Base-by-base conservation (phyloP, 2,888 invertebrate species). In the Platynereis dumerilii region DNA sequence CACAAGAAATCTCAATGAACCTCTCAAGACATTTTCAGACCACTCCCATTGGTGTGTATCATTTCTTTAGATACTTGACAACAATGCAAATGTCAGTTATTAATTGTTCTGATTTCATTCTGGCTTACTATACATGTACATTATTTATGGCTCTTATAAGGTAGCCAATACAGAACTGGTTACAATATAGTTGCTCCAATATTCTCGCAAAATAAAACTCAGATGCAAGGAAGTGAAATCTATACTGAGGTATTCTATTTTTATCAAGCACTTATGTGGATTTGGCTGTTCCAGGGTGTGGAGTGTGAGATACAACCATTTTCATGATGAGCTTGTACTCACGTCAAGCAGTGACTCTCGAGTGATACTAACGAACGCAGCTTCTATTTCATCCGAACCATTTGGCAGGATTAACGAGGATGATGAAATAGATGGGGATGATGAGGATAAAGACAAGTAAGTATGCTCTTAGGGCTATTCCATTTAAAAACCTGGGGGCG, bases 311-410 rank as follows among this genome's bases (percentile, higher is more conserved):
- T 98, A 94, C 84, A 99, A 99, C 86, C 91, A 92, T 72, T 97
- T 94, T 84, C 98, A 98, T 83, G 99, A 99, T 83, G 97, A 99
- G 83, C 85, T 99, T 42, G 86, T 99, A 27, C 85, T 99, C 70
- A 93, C 96, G 2, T 93, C 95, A 60, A 96, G 96, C 75, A 96
- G 96, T 65, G 98, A 99, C 83, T 93, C 94, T 44, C 88, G 94
- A 73, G 96, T 97, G 0, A 87, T 96, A 67, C 87, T 99, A 57
- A 92, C 92, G 2, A 92, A 93, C 78, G 91, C 93, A 26, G 91
- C 92, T 0, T 92, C 93, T 55, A 90, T 96, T 45, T 94, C 96
- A 68, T 91, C 92, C 0, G 95, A 95, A 82, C 88, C 89, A 1
- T 89, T 87, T 60, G 88, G 87, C 7, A 87, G 87, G 67, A 85